Percentiles rank a stretch among this genome's conserved stretches.
Evolutionary conservation across 2,888 invertebrate genomes (phyloP).

Genomic region (Agriopis aurantiaria): DNA sequence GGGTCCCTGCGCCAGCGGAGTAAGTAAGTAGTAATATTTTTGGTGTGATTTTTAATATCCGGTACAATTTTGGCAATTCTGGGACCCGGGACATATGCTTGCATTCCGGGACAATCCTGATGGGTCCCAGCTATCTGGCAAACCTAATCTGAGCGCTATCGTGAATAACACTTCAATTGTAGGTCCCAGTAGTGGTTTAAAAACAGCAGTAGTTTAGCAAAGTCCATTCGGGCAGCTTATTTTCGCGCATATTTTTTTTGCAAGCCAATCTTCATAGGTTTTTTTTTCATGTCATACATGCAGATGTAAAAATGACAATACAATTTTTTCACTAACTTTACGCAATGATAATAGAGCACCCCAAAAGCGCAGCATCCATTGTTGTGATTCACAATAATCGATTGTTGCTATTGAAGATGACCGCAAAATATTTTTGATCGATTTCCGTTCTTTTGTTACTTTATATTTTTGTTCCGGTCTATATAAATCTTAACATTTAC

Average conservation of each 20-base stretch:
- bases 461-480: slow-evolving; percentile 56
- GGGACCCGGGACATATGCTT: no score
- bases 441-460: slow-evolving; percentile 61
- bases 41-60: no score
- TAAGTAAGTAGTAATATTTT: no score
- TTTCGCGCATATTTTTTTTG: background rate
- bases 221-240: no score
- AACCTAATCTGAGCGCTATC: no score
- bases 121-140: no score
- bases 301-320: slow-evolving; percentile 13
- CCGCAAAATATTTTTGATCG: slow-evolving; percentile 52
- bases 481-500: slow-evolving; percentile 26
- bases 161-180: no score
- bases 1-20: no score
- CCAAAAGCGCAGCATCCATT: slow-evolving; percentile 41
- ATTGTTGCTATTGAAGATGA: slow-evolving; percentile 38
- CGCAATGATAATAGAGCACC: slow-evolving; percentile 34
- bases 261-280: background rate
- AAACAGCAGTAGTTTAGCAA: no score
- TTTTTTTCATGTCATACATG: slow-evolving; percentile 1
- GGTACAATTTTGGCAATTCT: no score
- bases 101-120: no score
- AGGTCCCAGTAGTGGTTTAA: no score
- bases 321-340: slow-evolving; percentile 16
- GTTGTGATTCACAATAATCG: slow-evolving; percentile 36